Base-by-base conservation (phyloP, 2,888 invertebrate species). In the Orthosia incerta region DNA sequence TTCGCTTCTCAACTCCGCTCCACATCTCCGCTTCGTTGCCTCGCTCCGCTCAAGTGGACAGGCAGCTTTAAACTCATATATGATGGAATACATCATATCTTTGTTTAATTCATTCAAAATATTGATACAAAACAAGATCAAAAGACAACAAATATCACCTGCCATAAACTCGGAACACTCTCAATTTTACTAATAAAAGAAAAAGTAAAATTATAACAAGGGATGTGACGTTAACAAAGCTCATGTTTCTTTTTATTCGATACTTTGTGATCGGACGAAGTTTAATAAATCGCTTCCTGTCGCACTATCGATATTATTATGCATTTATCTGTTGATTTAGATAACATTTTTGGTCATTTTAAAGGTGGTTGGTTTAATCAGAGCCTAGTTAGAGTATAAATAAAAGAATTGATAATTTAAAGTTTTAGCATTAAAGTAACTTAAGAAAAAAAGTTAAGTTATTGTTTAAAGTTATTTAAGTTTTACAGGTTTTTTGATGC, bases 201-300 rank as follows among this genome's bases (percentile, higher is more conserved):
- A 86, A 87, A 84, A 83, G 68, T 82, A 78, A 84, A 80, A 84
- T 69, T 74, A 75, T 86, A 89, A 87, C 84, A 84, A 87, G 89
- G 85, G 74, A 67, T 83, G 76, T 77, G 79, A 60, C 61, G 84
- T 80, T 89, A 88, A 90, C 91, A 91, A 91, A 89, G 87, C 81
- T 88, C 82, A 71, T 80, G 88, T 88, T 89, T 87, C 86, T 91
- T 93, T 93, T 92, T 92, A 91, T 91, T 90, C 86, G 82, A 85
- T 83, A 82, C 83, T 82, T 88, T 91, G 88, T 91, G 91, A 94
- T 93, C 93, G 90, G 88, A 85, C 89, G 90, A 90, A 91, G 85
- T 94, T 91, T 94, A 93, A 94, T 93, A 94, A 92, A 95, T 95
- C 93, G 91, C 89, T 95, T 95, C 95, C 95, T 94, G 95, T 87